Percentiles rank a stretch among this genome's conserved stretches.
These are phyloP conservation scores for Epirrhoe alternata DNA, from an alignment of 2,888 invertebrate genomes.

Conservation along the genomic window DNA sequence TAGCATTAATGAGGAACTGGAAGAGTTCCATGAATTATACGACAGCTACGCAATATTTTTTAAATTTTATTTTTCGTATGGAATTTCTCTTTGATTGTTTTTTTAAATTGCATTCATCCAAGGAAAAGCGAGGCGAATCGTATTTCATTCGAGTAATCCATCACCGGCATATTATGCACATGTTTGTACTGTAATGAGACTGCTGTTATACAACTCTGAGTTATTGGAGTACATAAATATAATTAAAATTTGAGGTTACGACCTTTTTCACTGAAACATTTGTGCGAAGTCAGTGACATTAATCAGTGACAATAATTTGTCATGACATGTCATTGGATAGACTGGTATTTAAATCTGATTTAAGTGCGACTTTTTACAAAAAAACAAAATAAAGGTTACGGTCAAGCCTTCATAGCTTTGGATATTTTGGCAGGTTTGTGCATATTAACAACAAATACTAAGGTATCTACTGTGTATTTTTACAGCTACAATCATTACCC, in stretches of 20 bases:
- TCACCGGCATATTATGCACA: conserved; percentile 39
- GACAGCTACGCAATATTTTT: conserved; percentile 20
- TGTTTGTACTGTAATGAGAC: conserved; percentile 44
- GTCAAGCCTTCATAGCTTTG: background rate
- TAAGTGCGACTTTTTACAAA: conserved; percentile 9
- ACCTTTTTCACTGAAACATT: conserved; percentile 45
- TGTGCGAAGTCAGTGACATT: conserved; percentile 22
- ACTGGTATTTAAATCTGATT: conserved; percentile 13
- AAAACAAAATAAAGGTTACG: conserved; percentile 8
- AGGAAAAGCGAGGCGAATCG: conserved; percentile 28
- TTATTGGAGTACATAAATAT: conserved; percentile 50
- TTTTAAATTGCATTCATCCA: conserved; percentile 12
- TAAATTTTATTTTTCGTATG: conserved; percentile 2
- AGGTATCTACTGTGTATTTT: no score
- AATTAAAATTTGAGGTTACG: conserved; percentile 47
- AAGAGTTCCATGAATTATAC: conserved; percentile 17
- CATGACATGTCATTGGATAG: conserved; percentile 25
- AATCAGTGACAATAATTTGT: conserved; percentile 16
- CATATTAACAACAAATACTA: no score
- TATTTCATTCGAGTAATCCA: conserved; percentile 32
- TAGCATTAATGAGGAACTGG: conserved; percentile 37
- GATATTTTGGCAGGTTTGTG: no score
- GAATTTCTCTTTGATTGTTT: conserved; percentile 6
- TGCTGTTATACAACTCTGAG: conserved; percentile 45
- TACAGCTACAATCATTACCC: no score